Evolutionary conservation across 2,888 invertebrate genomes (phyloP).

Genomic region (Nipponacmea schrenckii): DNA sequence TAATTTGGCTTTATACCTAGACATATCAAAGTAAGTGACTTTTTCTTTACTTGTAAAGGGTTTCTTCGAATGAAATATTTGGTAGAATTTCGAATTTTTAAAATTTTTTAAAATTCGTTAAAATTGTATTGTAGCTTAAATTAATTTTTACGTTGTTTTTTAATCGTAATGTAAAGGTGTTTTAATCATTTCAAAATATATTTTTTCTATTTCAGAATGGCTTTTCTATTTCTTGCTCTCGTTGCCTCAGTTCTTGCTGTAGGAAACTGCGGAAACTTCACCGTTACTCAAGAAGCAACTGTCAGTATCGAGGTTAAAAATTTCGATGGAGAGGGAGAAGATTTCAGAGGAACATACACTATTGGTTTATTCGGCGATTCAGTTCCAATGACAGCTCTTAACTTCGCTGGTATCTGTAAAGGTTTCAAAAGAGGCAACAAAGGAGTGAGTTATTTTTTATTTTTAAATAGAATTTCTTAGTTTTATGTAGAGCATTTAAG

Average conservation of each 20-base stretch:
- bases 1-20: constrained; percentile 9
- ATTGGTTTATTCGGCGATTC: constrained; percentile 65
- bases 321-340: constrained; percentile 59
- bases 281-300: constrained; percentile 61
- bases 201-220: constrained; percentile 21
- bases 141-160: too few relatives aligned
- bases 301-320: constrained; percentile 63
- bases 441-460: background rate
- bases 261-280: constrained; percentile 45
- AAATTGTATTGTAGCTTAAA: too few relatives aligned
- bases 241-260: constrained; percentile 30
- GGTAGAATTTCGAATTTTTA: background rate
- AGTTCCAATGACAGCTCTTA: constrained; percentile 65
- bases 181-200: background rate
- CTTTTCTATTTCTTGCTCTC: constrained; percentile 27
- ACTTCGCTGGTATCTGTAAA: constrained; percentile 61
- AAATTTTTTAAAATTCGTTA: background rate
- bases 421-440: constrained; percentile 57
- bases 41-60: background rate
- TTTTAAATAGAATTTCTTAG: background rate
- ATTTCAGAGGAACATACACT: constrained; percentile 56
- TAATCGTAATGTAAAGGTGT: too few relatives aligned
- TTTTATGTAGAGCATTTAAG: too few relatives aligned
- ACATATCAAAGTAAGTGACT: constrained; percentile 17
- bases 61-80: background rate